phyloP scores from a whole-genome alignment of 2,888 invertebrate genomes.

The Drosophila acutilabella region DNA sequence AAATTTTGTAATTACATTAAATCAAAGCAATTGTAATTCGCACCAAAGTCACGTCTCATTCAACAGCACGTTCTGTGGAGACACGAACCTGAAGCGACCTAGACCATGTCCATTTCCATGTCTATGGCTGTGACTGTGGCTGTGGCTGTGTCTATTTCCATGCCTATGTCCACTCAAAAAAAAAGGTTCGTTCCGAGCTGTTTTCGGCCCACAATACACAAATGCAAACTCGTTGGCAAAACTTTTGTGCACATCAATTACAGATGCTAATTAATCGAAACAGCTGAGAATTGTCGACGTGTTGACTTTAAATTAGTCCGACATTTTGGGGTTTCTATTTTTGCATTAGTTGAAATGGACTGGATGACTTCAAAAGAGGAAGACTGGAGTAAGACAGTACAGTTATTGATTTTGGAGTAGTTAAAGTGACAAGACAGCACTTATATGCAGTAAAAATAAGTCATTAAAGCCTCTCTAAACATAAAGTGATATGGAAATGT shows the following conservation, averaged over 20 bases:
- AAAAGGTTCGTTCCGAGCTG: conserved; percentile 38
- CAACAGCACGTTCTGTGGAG: conserved; percentile 66
- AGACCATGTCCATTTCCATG: conserved; percentile 46
- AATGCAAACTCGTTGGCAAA: conserved; percentile 72
- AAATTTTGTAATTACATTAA: conserved; percentile 82
- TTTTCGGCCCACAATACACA: conserved; percentile 58
- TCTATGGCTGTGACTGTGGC: conserved; percentile 29
- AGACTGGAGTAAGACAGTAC: no score
- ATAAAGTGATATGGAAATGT: no score
- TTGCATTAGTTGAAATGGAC: background rate
- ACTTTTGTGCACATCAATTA: conserved; percentile 83
- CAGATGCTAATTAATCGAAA: conserved; percentile 83
- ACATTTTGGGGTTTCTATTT: conserved; percentile 19
- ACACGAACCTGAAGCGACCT: conserved; percentile 37
- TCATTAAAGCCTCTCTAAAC: no score
- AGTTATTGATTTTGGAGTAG: no score
- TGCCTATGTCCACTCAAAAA: conserved; percentile 36
- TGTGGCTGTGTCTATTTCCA: conserved; percentile 38
- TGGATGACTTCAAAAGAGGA: no score
- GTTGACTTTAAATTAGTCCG: conserved; percentile 48
- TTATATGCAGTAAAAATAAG: no score
- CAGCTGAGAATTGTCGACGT: conserved; percentile 55
- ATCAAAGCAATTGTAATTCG: conserved; percentile 81
- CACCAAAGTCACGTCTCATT: conserved; percentile 80
- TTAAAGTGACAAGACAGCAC: no score